Evolutionary conservation across 2,113 vertebrate genomes (phyloP).

Genomic region (Pagrus major): DNA sequence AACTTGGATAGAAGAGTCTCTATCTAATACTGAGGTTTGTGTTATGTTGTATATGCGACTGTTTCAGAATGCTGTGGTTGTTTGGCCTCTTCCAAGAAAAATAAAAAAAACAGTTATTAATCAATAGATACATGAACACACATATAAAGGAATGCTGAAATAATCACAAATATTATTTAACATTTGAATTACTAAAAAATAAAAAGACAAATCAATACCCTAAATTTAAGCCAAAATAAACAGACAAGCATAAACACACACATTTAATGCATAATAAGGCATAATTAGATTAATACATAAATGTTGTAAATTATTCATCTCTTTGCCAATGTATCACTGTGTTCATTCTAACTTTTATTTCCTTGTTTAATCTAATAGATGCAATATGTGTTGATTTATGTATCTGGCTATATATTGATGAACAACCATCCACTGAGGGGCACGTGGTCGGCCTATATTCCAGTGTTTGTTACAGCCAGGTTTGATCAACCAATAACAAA

Average conservation of each 20-base stretch:
- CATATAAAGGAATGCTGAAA: not conserved
- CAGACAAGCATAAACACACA: not conserved
- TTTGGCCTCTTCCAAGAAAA: not conserved
- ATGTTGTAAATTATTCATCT: too few relatives aligned
- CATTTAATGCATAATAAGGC: not conserved
- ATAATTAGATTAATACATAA: not conserved
- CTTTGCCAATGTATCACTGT: not conserved
- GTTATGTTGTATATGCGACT: not conserved
- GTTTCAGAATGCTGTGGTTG: not conserved
- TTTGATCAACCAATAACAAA: too few relatives aligned
- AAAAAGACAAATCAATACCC: not conserved
- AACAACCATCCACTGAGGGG: too few relatives aligned
- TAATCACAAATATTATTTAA: not conserved
- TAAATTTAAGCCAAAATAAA: not conserved
- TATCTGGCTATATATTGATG: too few relatives aligned
- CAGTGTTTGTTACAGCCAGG: too few relatives aligned
- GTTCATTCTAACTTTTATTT: too few relatives aligned
- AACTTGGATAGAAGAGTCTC: not conserved
- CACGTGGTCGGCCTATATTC: too few relatives aligned
- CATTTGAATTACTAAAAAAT: not conserved
- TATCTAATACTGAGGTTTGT: not conserved
- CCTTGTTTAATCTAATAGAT: too few relatives aligned
- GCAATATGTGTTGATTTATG: too few relatives aligned
- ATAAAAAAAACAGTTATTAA: not conserved
- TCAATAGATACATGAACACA: not conserved